Percentiles rank a stretch among this genome's conserved stretches.
Evolutionary conservation across 2,113 vertebrate genomes (phyloP).

Genomic region (Cynocephalus volans): DNA sequence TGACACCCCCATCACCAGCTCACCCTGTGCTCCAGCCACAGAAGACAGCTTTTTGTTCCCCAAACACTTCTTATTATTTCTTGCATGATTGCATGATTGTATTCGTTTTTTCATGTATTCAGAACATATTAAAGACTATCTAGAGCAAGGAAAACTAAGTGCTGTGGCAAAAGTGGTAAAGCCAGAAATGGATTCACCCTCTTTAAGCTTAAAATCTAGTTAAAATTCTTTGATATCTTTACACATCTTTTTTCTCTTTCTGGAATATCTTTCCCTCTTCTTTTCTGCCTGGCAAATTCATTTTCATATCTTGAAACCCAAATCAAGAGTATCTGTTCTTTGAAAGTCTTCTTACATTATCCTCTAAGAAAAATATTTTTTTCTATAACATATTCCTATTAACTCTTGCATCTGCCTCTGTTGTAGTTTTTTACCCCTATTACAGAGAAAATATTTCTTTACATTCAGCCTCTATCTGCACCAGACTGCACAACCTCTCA

Average conservation of each 20-base stretch:
- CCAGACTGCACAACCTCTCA: neutral
- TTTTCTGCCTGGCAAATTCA: neutral
- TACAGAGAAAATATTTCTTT: neutral
- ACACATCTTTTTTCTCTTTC: neutral
- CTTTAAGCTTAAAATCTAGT: neutral
- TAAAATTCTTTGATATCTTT: neutral
- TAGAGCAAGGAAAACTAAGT: neutral
- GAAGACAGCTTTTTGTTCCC: neutral
- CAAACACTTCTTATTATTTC: neutral
- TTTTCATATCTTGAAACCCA: neutral
- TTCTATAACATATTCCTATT: neutral
- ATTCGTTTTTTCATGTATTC: neutral
- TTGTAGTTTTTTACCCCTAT: neutral
- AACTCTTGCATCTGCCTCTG: neutral
- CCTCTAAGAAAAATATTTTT: neutral
- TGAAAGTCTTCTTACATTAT: neutral
- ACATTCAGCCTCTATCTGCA: neutral
- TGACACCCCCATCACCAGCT: neutral
- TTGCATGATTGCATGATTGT: neutral
- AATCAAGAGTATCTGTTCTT: neutral
- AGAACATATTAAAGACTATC: neutral
- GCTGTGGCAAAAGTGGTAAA: neutral
- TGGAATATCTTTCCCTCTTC: neutral
- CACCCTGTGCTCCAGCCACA: neutral
- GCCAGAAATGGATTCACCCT: neutral